These are phyloP conservation scores for Botia kubotai DNA, from an alignment of 2,797 vertebrate genomes.

Conservation along the genomic window DNA sequence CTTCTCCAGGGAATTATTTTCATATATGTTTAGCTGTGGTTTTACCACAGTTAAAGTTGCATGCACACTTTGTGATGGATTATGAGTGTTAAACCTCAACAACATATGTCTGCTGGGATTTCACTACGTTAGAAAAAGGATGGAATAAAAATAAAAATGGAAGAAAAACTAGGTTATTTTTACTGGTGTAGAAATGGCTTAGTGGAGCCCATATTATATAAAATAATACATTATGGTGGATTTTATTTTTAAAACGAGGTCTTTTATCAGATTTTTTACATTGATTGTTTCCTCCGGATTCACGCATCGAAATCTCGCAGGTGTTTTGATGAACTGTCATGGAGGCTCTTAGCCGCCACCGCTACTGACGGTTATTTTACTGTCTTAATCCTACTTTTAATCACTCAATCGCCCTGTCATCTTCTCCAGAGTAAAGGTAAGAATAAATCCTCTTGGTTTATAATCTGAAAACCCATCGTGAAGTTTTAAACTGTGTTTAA, in stretches of 20 bases:
- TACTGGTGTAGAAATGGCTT: no score
- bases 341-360: constrained; percentile 67
- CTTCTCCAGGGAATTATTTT: no score
- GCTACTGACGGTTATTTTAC: constrained; percentile 65
- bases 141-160: no score
- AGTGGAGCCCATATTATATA: background rate
- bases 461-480: background rate
- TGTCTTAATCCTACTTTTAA: constrained; percentile 31
- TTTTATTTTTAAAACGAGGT: background rate
- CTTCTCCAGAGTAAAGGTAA: constrained; percentile 63
- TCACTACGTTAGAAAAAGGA: no score
- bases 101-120: no score
- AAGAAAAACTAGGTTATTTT: no score
- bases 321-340: constrained; percentile 71
- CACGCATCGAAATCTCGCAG: constrained; percentile 36
- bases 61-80: no score
- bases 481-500: background rate
- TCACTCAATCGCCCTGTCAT: constrained; percentile 22
- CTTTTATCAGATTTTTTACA: background rate
- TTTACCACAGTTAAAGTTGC: no score
- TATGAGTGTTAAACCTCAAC: no score
- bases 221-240: accelerated
- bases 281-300: background rate
- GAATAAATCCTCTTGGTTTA: constrained; percentile 11
- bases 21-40: no score